Evolutionary conservation across 2,888 invertebrate genomes (phyloP).

Genomic region (Incurvaria masculella): DNA sequence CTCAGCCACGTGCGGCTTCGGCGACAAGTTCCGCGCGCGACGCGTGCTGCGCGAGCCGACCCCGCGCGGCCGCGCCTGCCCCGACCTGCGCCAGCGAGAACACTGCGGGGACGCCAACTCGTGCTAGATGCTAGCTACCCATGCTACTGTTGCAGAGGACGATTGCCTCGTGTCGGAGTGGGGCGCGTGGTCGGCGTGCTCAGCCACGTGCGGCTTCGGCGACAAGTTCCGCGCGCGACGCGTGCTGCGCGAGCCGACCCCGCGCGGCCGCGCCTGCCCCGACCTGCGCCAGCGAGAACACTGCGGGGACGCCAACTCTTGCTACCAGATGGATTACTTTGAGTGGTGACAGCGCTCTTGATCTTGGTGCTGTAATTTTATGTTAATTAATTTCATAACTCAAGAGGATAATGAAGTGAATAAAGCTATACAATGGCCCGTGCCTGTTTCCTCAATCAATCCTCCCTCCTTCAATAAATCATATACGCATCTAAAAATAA

Average conservation of each 20-base stretch:
- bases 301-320: slow-evolving; percentile 40
- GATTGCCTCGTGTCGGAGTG: slow-evolving; percentile 82
- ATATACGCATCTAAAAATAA: too few species aligned
- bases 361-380: too few species aligned
- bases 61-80: slow-evolving; percentile 27
- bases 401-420: too few species aligned
- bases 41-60: slow-evolving; percentile 69
- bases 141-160: slow-evolving; percentile 62
- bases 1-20: slow-evolving; percentile 85
- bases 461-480: too few species aligned
- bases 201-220: slow-evolving; percentile 85
- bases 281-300: slow-evolving; percentile 31
- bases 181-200: slow-evolving; percentile 83
- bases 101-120: slow-evolving; percentile 41
- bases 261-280: slow-evolving; percentile 25
- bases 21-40: slow-evolving; percentile 75
- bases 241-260: slow-evolving; percentile 67
- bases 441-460: too few species aligned
- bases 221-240: slow-evolving; percentile 74
- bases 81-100: slow-evolving; percentile 30
- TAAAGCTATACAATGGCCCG: too few species aligned
- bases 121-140: too few species aligned
- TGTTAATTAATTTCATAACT: too few species aligned
- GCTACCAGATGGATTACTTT: slow-evolving; percentile 39
- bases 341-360: slow-evolving; percentile 35